These are phyloP conservation scores for Catostylus mosaicus DNA, from an alignment of 30 jellyfish, hydroid and myxozoan genomes.

Conservation along the genomic window DNA sequence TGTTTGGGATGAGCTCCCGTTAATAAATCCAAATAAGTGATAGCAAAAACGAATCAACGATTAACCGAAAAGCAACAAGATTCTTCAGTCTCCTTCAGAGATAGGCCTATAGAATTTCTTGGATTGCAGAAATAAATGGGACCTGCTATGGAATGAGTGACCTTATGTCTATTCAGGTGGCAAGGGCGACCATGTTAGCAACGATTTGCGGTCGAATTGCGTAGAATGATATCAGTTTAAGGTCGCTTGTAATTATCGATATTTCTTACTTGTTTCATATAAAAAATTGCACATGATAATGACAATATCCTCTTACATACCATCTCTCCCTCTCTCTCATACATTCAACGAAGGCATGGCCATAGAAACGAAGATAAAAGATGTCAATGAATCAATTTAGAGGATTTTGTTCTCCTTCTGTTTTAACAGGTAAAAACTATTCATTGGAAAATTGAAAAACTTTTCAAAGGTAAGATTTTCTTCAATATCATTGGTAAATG, in stretches of 20 bases:
- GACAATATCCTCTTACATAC: no score
- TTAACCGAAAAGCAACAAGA: background rate
- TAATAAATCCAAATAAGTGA: constrained; percentile 4
- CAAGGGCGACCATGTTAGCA: constrained; percentile 57
- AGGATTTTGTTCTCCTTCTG: no score
- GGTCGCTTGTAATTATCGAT: background rate
- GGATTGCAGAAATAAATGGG: constrained; percentile 38
- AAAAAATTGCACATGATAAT: no score
- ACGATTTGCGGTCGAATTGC: constrained; percentile 27
- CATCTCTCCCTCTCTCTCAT: no score
- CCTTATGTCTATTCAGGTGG: constrained; percentile 67
- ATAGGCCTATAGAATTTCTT: constrained; percentile 34
- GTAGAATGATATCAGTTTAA: constrained; percentile 53
- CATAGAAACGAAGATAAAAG: no score
- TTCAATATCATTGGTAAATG: no score
- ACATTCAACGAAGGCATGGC: no score
- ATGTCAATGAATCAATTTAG: no score
- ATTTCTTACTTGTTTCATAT: background rate
- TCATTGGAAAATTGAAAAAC: no score
- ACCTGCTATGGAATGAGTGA: constrained; percentile 62
- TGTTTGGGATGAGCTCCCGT: constrained; percentile 4
- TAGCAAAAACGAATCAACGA: background rate
- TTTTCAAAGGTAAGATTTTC: no score
- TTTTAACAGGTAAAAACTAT: no score
- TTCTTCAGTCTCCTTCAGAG: background rate